These are phyloP conservation scores for Pampus argenteus DNA, from an alignment of 2,797 vertebrate genomes.

Conservation along the genomic window DNA sequence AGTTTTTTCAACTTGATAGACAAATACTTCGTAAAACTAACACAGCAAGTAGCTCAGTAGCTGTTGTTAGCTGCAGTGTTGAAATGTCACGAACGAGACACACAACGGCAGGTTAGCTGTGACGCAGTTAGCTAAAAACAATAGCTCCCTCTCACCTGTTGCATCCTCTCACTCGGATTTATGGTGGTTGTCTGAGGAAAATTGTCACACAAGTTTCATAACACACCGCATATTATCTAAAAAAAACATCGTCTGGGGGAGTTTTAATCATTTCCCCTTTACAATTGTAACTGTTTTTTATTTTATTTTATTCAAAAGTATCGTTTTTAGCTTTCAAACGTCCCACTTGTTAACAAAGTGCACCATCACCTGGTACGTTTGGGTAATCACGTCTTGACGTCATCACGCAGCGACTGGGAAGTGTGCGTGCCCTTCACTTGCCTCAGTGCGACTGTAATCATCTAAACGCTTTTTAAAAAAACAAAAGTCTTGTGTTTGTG, in stretches of 20 bases:
- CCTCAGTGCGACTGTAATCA: accelerated
- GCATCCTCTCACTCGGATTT: background rate
- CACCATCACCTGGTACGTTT: slow-evolving; percentile 45
- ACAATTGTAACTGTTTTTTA: background rate
- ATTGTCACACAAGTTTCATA: background rate
- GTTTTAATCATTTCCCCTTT: accelerated
- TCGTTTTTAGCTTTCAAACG: background rate
- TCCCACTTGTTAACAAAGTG: background rate
- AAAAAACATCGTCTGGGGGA: background rate
- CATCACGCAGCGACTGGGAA: slow-evolving; percentile 69
- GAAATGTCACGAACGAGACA: background rate
- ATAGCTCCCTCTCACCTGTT: slow-evolving; percentile 22
- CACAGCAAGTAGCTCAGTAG: no score
- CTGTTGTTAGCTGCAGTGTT: no score
- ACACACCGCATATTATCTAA: background rate
- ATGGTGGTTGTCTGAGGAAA: background rate
- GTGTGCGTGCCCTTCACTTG: slow-evolving; percentile 66
- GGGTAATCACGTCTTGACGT: slow-evolving; percentile 12
- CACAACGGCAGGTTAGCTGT: background rate
- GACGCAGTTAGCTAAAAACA: no score
- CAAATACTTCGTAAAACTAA: no score
- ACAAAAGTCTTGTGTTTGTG: background rate
- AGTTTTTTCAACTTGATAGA: background rate
- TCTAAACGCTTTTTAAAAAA: background rate
- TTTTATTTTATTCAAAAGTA: background rate